phyloP scores from a whole-genome alignment of 2,888 invertebrate genomes.

The Synanthedon andrenaeformis region DNA sequence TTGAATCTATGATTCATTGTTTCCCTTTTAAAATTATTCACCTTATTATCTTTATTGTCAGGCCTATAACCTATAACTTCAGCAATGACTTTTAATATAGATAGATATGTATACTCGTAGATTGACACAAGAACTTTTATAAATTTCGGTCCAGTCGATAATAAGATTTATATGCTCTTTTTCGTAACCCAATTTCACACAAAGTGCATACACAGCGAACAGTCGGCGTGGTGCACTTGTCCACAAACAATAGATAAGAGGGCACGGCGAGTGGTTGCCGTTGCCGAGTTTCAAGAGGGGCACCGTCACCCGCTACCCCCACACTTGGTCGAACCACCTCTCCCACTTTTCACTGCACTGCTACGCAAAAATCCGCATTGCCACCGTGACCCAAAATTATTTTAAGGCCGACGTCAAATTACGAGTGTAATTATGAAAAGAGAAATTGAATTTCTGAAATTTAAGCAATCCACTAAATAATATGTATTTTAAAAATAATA shows the following conservation, averaged over 20 bases:
- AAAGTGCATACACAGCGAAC: constrained; percentile 11
- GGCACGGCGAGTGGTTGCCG: constrained; percentile 15
- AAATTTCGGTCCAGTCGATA: too few relatives aligned
- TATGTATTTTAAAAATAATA: too few relatives aligned
- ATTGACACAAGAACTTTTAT: too few relatives aligned
- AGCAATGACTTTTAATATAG: too few relatives aligned
- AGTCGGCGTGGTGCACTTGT: constrained; percentile 18
- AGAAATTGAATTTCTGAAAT: too few relatives aligned
- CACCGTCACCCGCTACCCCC: constrained; percentile 9
- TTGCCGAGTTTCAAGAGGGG: background rate
- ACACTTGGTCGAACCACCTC: constrained; percentile 3
- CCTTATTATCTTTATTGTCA: too few relatives aligned
- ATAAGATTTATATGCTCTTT: background rate
- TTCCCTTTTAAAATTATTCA: too few relatives aligned
- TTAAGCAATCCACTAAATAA: too few relatives aligned
- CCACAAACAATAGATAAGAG: constrained; percentile 41
- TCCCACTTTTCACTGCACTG: constrained; percentile 2
- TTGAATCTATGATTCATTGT: too few relatives aligned
- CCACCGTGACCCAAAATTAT: background rate
- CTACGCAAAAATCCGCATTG: background rate
- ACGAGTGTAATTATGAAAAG: too few relatives aligned
- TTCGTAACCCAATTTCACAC: background rate
- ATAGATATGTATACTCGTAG: too few relatives aligned
- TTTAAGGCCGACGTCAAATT: background rate
- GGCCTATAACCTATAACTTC: too few relatives aligned